Conservation (phyloP, 2,113 vertebrate genomes). For the Phalacrocorax aristotelis region DNA sequence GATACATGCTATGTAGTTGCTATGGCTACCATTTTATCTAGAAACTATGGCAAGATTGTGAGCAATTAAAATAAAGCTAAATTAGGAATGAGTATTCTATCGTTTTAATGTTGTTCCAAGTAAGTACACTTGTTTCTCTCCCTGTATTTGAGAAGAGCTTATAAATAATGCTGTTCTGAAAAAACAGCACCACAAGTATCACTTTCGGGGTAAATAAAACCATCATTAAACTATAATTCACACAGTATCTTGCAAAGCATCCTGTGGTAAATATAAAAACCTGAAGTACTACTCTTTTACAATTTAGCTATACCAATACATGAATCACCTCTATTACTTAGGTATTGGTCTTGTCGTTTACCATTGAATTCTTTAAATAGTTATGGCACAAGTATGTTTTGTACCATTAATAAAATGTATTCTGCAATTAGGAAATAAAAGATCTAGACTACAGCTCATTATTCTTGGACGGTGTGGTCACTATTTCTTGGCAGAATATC, state of each 20-base stretch:
- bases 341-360: background rate
- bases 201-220: background rate
- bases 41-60: background rate
- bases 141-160: background rate
- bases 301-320: background rate
- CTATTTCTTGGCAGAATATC: background rate
- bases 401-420: background rate
- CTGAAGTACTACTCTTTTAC: background rate
- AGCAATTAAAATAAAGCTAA: conserved; percentile 7
- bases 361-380: background rate
- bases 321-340: background rate
- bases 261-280: background rate
- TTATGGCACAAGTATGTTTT: background rate
- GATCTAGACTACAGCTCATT: background rate
- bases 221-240: background rate
- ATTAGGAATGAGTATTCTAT: background rate
- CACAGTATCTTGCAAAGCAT: background rate
- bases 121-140: background rate
- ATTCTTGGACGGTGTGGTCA: background rate
- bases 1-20: background rate
- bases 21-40: conserved; percentile 4
- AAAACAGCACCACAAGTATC: background rate
- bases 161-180: background rate
- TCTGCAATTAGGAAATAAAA: background rate
- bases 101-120: background rate